Base-by-base conservation (phyloP, 2,113 vertebrate genomes). In the Himantopus leucocephalus region DNA sequence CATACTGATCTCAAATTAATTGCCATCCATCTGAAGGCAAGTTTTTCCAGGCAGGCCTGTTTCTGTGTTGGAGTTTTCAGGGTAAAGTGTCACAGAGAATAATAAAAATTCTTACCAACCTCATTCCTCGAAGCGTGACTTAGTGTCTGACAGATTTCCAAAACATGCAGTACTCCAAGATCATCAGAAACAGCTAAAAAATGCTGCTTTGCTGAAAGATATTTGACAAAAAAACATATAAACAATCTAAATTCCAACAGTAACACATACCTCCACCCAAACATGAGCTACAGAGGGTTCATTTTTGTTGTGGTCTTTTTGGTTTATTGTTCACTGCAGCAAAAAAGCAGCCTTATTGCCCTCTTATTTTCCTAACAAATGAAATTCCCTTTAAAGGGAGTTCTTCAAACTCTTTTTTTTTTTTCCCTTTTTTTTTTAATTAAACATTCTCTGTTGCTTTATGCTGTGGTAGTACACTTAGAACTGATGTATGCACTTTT, bases 141-240 rank as follows among this genome's bases (percentile, higher is more conserved):
- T 88, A 99, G 90, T 3, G 90, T 95, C 98, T 98, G 98, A 41
- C 98, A 98, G 87, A 99, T 98, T 97, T 99, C 98, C 80, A 99
- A 97, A 95, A 99, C 95, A 80, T 98, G 98, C 59, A 99, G 96
- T 14, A 98, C 98, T 76, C 99, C 99, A 58, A 97, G 96, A 56
- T 98, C 97, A 52, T 99, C 99, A 37, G 98, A 98, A 83, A 99
- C 96, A 6, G 99, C 98, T 97, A 99, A 92, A 94, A 99, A 98
- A 73, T 99, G 98, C 93, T 99, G 98, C 95, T 98, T 99, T 60
- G 97, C 99, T 98, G 97, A 75, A 98, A 98, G 82, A 93, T 82
- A 79, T 45, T 91, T 76, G 85, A 97, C 86, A 88, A 75, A 93
- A 93, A 91, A 43, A 9, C 3, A 16, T 41, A 71, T 53, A 86